phyloP scores from a whole-genome alignment of 1,140 invertebrate genomes.

The Musca vetustissima region DNA sequence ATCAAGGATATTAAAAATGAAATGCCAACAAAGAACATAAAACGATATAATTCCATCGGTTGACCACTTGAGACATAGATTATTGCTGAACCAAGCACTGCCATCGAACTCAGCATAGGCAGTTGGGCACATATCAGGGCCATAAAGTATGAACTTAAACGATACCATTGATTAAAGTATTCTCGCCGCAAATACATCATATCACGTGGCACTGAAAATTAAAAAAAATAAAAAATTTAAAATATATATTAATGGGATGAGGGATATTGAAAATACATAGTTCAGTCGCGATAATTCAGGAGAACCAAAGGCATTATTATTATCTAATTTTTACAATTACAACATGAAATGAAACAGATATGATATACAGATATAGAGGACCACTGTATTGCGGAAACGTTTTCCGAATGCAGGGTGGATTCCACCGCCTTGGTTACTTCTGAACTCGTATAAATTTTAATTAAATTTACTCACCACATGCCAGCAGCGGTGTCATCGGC shows the following conservation, averaged over 20 bases:
- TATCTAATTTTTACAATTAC: no score
- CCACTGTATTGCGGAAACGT: no score
- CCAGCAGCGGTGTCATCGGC: slow-evolving; percentile 75
- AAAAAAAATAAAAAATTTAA: no score
- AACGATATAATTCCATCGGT: slow-evolving; percentile 75
- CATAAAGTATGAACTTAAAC: slow-evolving; percentile 84
- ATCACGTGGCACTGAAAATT: slow-evolving; percentile 79
- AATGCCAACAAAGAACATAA: slow-evolving; percentile 68
- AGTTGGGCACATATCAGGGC: slow-evolving; percentile 77
- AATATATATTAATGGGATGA: no score
- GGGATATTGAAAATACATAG: no score
- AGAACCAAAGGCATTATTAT: no score
- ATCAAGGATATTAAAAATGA: slow-evolving; percentile 71
- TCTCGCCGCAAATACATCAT: slow-evolving; percentile 84
- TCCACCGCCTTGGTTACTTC: no score
- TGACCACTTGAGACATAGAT: slow-evolving; percentile 86
- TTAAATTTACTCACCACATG: slow-evolving; percentile 68
- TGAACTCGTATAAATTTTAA: no score
- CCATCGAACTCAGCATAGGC: slow-evolving; percentile 71
- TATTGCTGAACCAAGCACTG: slow-evolving; percentile 75
- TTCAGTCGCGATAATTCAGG: no score
- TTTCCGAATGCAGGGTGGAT: no score
- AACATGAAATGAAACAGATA: no score
- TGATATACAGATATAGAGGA: no score
- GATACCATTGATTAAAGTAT: slow-evolving; percentile 94